These are phyloP conservation scores for Ptychodera flava DNA, from an alignment of 35 echinoderm and acorn worm genomes.

Conservation along the genomic window DNA sequence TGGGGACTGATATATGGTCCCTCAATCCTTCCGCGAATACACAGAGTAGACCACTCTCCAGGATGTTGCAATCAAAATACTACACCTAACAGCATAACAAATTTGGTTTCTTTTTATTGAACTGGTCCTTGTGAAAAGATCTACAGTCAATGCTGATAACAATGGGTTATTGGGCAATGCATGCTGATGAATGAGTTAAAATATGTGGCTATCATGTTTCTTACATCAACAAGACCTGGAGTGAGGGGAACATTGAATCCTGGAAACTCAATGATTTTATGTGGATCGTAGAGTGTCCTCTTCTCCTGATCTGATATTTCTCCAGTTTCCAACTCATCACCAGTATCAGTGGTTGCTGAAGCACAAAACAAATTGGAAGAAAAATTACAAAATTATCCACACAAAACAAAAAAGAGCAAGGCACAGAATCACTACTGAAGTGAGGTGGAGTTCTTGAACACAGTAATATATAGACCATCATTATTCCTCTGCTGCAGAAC, in stretches of 20 bases:
- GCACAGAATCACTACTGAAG: background rate
- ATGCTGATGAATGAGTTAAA: too few relatives aligned
- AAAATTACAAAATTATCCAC: background rate
- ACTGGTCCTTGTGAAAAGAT: too few relatives aligned
- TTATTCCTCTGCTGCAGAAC: too few relatives aligned
- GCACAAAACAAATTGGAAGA: background rate
- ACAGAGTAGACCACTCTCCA: too few relatives aligned
- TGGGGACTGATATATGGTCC: too few relatives aligned
- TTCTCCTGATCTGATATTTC: constrained; percentile 19
- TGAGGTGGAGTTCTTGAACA: background rate
- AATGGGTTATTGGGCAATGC: too few relatives aligned
- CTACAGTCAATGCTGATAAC: too few relatives aligned
- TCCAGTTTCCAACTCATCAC: constrained; percentile 48
- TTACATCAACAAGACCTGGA: constrained; percentile 45
- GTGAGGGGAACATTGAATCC: constrained; percentile 59
- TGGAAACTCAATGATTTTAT: constrained; percentile 54
- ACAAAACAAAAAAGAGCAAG: background rate
- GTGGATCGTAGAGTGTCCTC: constrained; percentile 25
- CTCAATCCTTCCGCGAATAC: too few relatives aligned
- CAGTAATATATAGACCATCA: background rate
- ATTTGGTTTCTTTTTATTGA: too few relatives aligned
- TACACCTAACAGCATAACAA: too few relatives aligned
- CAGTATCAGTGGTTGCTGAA: background rate
- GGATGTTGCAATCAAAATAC: too few relatives aligned
- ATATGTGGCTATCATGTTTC: too few relatives aligned